Percentiles rank a stretch among this genome's conserved stretches.
Evolutionary conservation across 2,888 invertebrate species (phyloP).

Genomic region (Drosophila greeni): DNA sequence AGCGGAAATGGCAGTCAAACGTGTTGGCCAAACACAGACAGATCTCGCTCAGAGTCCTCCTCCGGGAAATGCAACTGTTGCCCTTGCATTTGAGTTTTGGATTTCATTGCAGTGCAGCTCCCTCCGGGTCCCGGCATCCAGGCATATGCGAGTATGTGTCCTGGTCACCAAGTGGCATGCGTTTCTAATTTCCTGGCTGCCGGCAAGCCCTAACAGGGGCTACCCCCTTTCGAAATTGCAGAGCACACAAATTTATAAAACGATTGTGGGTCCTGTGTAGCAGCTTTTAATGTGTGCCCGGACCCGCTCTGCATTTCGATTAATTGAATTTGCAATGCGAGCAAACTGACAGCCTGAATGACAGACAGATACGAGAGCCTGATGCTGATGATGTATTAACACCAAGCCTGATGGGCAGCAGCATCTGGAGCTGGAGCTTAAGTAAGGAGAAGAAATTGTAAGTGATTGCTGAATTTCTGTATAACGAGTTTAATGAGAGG

Average conservation of each 20-base stretch:
- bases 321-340: slow-evolving; percentile 61
- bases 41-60: slow-evolving; percentile 38
- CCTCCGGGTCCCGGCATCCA: slow-evolving; percentile 5
- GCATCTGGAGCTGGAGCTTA: slow-evolving; percentile 5
- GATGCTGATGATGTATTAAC: slow-evolving; percentile 22
- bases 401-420: slow-evolving; percentile 7
- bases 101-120: slow-evolving; percentile 43
- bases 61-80: slow-evolving; percentile 61
- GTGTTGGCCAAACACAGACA: slow-evolving; percentile 61
- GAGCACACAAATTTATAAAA: slow-evolving; percentile 61
- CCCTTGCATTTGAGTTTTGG: slow-evolving; percentile 51
- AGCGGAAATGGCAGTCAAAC: slow-evolving; percentile 63
- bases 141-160: slow-evolving; percentile 6
- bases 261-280: slow-evolving; percentile 45
- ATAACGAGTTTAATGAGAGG: background rate
- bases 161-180: slow-evolving; percentile 56
- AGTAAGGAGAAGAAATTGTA: background rate
- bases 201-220: slow-evolving; percentile 3
- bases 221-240: slow-evolving; percentile 42
- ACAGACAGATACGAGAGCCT: background rate
- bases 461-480: background rate
- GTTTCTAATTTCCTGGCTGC: slow-evolving; percentile 67
- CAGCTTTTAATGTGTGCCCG: slow-evolving; percentile 43
- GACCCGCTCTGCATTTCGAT: slow-evolving; percentile 51
- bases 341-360: slow-evolving; percentile 30